Percentiles rank a stretch among this genome's conserved stretches.
Evolutionary conservation across 2,888 invertebrate genomes (phyloP).

Genomic region (Plagiodera versicolora): DNA sequence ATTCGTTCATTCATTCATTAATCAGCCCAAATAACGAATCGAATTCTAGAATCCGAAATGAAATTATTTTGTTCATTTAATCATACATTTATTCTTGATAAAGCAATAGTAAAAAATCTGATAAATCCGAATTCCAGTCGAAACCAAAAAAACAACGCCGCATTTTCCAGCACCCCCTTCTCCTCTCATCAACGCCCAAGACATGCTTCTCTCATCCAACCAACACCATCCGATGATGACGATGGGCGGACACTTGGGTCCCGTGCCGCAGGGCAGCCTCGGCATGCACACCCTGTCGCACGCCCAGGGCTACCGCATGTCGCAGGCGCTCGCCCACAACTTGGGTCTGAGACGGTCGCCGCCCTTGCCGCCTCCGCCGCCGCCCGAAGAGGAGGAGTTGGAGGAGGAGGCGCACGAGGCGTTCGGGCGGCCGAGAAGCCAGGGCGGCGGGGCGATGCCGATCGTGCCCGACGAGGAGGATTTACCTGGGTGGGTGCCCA

Average conservation of each 20-base stretch:
- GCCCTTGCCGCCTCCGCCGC: slow-evolving; percentile 84
- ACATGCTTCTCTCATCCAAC: slow-evolving; percentile 61
- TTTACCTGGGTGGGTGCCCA: slow-evolving; percentile 91
- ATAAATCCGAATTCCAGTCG: too few species aligned
- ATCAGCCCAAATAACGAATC: too few species aligned
- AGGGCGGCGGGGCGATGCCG: slow-evolving; percentile 58
- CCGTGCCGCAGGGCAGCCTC: slow-evolving; percentile 51
- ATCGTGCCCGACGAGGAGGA: slow-evolving; percentile 89
- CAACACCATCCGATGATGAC: slow-evolving; percentile 49
- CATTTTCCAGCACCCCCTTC: slow-evolving; percentile 74
- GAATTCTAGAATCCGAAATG: too few species aligned
- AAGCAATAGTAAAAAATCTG: too few species aligned
- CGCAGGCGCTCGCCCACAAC: slow-evolving; percentile 37
- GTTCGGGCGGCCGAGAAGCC: slow-evolving; percentile 68
- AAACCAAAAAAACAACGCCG: background rate
- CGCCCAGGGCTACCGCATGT: slow-evolving; percentile 46
- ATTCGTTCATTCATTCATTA: too few species aligned
- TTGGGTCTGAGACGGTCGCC: slow-evolving; percentile 49
- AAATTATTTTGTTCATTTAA: too few species aligned
- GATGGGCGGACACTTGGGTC: slow-evolving; percentile 51
- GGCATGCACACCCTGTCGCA: slow-evolving; percentile 59
- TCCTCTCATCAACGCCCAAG: slow-evolving; percentile 64
- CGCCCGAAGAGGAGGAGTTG: slow-evolving; percentile 71
- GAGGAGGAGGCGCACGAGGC: slow-evolving; percentile 68
- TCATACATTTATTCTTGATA: too few species aligned